Conservation (phyloP, 2,888 invertebrate genomes). For the Synergus laeviventris region DNA sequence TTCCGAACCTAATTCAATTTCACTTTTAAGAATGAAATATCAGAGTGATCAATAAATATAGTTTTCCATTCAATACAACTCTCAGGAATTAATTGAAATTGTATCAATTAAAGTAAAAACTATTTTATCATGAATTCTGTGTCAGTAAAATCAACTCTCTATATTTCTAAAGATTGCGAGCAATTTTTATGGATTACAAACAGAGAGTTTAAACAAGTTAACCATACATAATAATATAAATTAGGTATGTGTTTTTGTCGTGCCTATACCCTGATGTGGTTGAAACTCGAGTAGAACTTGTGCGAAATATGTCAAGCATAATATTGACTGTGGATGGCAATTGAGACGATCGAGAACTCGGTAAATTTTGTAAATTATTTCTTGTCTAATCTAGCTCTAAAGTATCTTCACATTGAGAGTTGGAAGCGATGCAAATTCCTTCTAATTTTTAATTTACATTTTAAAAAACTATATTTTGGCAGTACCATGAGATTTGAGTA, state of each 20-base stretch:
- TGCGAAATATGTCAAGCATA: slow-evolving; percentile 40
- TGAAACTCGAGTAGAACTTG: slow-evolving; percentile 62
- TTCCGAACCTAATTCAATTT: not conserved
- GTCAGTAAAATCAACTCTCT: not conserved
- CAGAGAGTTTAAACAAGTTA: too few species aligned
- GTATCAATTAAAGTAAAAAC: not conserved
- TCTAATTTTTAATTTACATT: too few species aligned
- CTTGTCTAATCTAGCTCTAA: not conserved
- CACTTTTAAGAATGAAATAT: not conserved
- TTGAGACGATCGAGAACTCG: not conserved
- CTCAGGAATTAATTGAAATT: not conserved
- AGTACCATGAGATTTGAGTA: too few species aligned
- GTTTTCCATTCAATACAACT: not conserved
- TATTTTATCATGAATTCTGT: not conserved
- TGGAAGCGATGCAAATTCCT: not conserved
- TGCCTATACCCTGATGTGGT: slow-evolving; percentile 57
- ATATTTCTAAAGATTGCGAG: too few species aligned
- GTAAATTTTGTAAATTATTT: not conserved
- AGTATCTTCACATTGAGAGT: not conserved
- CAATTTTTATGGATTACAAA: too few species aligned
- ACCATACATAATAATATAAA: too few species aligned
- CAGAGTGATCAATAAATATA: not conserved
- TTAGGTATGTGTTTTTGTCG: slow-evolving; percentile 53
- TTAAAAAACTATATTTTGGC: too few species aligned
- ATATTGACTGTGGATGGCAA: slow-evolving; percentile 12